A percentile compares a stretch with the other conserved stretches of the same genome.
Conservation (phyloP, 2,888 invertebrate species). For the Cantharis lateralis region DNA sequence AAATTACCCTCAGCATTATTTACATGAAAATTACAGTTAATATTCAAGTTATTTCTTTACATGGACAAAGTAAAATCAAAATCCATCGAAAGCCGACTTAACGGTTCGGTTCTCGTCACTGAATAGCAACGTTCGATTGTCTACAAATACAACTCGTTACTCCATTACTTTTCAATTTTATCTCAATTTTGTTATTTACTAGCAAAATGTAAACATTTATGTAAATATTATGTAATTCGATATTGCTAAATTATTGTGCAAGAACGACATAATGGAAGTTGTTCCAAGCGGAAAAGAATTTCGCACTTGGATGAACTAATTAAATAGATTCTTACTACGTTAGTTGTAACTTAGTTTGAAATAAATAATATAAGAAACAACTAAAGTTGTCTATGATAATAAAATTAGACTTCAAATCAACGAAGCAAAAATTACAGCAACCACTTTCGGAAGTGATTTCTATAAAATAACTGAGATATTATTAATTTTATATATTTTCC, state of each 20-base stretch:
- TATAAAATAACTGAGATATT: background rate
- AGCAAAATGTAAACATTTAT: background rate
- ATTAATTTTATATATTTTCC: background rate
- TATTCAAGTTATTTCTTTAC: background rate
- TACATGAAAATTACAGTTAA: background rate
- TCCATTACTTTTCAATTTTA: background rate
- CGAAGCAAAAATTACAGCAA: background rate
- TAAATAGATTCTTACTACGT: background rate
- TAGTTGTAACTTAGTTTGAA: background rate
- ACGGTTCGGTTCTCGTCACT: background rate
- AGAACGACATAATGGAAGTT: background rate
- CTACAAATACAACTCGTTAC: background rate
- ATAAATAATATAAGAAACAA: background rate
- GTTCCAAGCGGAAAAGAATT: background rate
- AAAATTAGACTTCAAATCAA: background rate
- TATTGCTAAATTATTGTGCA: background rate
- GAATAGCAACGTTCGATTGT: background rate
- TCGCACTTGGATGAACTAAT: background rate
- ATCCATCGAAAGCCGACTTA: background rate
- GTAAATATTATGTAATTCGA: background rate
- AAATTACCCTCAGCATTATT: background rate
- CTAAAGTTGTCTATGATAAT: background rate
- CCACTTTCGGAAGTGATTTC: background rate
- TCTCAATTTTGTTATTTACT: background rate
- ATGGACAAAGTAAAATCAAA: background rate